Conservation (phyloP, 2,113 vertebrate species). For the Siniperca knerii region DNA sequence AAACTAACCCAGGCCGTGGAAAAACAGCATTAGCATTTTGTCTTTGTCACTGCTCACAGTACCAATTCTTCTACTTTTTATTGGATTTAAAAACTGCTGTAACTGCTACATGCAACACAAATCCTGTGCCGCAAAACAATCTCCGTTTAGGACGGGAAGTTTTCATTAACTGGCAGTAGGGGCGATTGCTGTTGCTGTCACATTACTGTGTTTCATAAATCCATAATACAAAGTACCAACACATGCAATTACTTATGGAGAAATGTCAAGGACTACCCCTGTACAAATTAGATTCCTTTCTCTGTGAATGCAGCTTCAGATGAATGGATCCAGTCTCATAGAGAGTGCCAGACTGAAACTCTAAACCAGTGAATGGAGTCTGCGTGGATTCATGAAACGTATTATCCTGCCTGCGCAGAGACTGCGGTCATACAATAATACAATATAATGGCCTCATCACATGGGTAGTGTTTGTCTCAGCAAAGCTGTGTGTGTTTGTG, state of each 20-base stretch:
- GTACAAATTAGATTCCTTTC: neutral
- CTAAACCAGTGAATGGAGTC: constrained; percentile 18
- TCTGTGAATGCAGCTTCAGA: neutral
- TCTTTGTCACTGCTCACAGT: neutral
- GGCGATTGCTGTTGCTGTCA: neutral
- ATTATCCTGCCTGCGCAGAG: neutral
- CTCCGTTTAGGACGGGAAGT: neutral
- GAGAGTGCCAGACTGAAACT: constrained; percentile 10
- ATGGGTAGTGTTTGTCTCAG: neutral
- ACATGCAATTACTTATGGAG: rapidly evolving
- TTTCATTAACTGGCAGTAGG: neutral
- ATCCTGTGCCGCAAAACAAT: neutral
- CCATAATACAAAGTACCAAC: neutral
- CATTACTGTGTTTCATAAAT: neutral
- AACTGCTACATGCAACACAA: neutral
- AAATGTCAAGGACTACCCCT: neutral
- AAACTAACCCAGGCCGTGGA: too few species aligned
- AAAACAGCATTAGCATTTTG: neutral
- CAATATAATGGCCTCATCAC: constrained; percentile 4
- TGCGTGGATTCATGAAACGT: neutral
- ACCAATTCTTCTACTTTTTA: neutral
- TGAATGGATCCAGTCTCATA: neutral
- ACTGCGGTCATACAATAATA: neutral
- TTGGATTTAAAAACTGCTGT: too few species aligned
- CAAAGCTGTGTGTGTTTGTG: constrained; percentile 2